A percentile compares a stretch with the other conserved stretches of the same genome.
Conservation (phyloP, 2,888 invertebrate genomes). For the Drosophila nr. medialis region DNA sequence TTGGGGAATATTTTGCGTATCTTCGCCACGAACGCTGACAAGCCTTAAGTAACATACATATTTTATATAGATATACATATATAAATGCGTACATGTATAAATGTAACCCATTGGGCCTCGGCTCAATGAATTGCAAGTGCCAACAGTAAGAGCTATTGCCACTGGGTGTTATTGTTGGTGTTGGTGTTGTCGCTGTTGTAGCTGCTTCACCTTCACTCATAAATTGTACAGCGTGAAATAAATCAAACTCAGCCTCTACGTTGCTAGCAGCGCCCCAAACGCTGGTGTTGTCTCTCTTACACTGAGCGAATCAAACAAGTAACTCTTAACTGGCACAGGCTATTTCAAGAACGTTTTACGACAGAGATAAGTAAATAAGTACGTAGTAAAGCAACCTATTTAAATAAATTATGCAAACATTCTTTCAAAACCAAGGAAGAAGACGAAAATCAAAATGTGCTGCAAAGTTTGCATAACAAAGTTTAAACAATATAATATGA, state of each 20-base stretch:
- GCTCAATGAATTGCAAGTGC: conserved; percentile 63
- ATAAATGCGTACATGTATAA: conserved; percentile 3
- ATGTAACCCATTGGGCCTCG: conserved; percentile 53
- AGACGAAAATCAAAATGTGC: not conserved
- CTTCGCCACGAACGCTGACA: conserved; percentile 60
- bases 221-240: conserved; percentile 79
- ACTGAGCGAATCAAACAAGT: conserved; percentile 19
- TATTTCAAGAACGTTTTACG: not conserved
- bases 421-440: not conserved
- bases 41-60: conserved; percentile 33
- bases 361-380: not conserved
- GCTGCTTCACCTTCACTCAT: conserved; percentile 76
- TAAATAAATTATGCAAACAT: not conserved
- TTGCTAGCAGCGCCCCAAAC: conserved; percentile 16
- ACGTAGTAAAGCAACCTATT: not conserved
- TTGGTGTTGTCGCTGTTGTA: conserved; percentile 16
- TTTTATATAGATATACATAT: conserved; percentile 28
- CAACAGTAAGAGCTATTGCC: conserved; percentile 27
- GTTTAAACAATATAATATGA: not conserved
- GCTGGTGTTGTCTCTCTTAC: conserved; percentile 15
- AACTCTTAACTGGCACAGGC: not conserved
- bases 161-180: conserved; percentile 30
- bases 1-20: conserved; percentile 73
- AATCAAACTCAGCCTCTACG: conserved; percentile 76
- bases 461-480: not conserved